Percentiles rank a stretch among this genome's conserved stretches.
Evolutionary conservation across 2,113 vertebrate species (phyloP).

Genomic region (Corydoras sp.): DNA sequence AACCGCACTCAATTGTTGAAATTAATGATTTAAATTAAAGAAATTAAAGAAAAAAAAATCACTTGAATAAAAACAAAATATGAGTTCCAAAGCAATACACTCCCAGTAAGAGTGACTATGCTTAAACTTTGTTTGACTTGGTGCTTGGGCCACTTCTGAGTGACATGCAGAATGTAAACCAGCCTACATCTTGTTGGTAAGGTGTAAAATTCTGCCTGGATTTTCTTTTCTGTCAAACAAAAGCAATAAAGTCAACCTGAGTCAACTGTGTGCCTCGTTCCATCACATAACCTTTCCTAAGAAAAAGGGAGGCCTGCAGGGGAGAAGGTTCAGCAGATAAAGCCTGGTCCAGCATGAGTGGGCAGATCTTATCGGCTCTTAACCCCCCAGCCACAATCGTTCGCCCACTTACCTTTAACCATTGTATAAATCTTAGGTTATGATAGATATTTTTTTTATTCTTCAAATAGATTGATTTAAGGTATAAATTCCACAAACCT

Average conservation of each 20-base stretch:
- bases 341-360: constrained; percentile 43
- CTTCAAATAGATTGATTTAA: too few relatives aligned
- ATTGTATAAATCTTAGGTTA: background rate
- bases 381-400: constrained; percentile 37
- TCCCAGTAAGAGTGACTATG: constrained; percentile 2
- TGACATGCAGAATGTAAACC: constrained; percentile 8
- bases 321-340: constrained; percentile 53
- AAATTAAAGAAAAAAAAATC: constrained; percentile 55
- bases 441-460: background rate
- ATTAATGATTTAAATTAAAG: too few relatives aligned
- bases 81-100: background rate
- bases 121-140: constrained; percentile 28
- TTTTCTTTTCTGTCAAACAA: constrained; percentile 48
- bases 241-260: constrained; percentile 53
- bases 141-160: constrained; percentile 24
- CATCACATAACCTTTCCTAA: constrained; percentile 55
- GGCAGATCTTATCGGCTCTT: constrained; percentile 52
- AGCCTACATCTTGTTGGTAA: constrained; percentile 22
- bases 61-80: too few relatives aligned
- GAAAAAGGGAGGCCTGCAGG: constrained; percentile 42
- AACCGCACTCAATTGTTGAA: too few relatives aligned
- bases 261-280: constrained; percentile 45
- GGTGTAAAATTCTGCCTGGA: constrained; percentile 5
- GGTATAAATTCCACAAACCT: too few relatives aligned
- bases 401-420: constrained; percentile 8